Base-by-base conservation (phyloP, 2,888 invertebrate species). In the Aphrophora alni region DNA sequence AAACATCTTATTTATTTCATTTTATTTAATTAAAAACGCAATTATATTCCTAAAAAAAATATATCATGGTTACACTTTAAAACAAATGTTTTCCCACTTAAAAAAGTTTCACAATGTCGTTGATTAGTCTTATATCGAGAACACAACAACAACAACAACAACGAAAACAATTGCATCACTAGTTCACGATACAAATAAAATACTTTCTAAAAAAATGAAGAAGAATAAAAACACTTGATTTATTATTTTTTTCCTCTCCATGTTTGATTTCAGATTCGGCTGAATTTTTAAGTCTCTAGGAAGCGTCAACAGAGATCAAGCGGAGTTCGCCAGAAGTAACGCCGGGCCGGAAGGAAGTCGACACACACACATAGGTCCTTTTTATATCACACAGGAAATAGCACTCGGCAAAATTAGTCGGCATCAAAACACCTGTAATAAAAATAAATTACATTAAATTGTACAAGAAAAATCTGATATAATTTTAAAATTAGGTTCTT, bases 251-350 rank as follows among this genome's bases (percentile, higher is more conserved):
- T 21, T 2, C 21, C 4, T 14, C 59, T 59, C 21, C 59, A 2
- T 21, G 59, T 59, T 59, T 59, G 59, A 21, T 59, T 59, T 59
- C 59, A 59, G 59, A 59, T 59, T 59, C 59, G 59, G 59, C 59
- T 59, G 59, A 59, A 59, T 59, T 59, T 59, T 59, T 5, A 33
- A 59, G 59, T 59, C 59, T 59, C 59, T 59, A 59, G 59, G 59
- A 59, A 59, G 77, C 77, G 68, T 77, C 77, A 68, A 38, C 38
- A 73, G 81, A 81, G 81, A 81, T 81, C 81, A 80, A 77, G 80
- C 77, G 80, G 77, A 74, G 26, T 51, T 26, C 71, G 76, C 77
- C 77, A 77, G 38, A 24, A 68, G 38, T 73, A 44, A 51, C 76
- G 69, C 3, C 68, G 10, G 59, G 71, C n/a, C 21, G 70, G 71